Base-by-base conservation (phyloP, 2,797 vertebrate species). In the Myotis findleyi region DNA sequence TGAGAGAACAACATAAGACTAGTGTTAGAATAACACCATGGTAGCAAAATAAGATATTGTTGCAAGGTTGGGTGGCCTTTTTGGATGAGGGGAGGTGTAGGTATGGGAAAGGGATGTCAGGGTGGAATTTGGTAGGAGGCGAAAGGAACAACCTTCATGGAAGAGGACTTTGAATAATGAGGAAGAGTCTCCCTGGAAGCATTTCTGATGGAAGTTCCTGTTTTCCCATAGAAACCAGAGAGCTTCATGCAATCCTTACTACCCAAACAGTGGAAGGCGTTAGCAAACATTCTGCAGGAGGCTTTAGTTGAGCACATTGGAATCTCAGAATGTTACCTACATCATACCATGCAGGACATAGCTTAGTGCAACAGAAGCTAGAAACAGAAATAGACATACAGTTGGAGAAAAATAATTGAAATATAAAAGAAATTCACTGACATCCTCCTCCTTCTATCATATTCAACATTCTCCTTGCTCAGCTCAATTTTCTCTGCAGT, bases 371-470 rank as follows among this genome's bases (percentile, higher is more conserved):
- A 55, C 36, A 84, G 41, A 91, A 84, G 20, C 55, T 21, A 76
- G 83, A 91, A 79, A 41, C 47, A 77, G 33, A 85, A 79, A 89
- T 73, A 94, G 69, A 77, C 36, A 62, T 55, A 16, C 9, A 96
- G 27, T 62, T 88, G 33, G 9, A 89, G 51, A 36, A 93, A 84
- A 93, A 72, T 83, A 92, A 73, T 51, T 64, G 49, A 95, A 79
- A 33, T 41, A 36, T 47, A 44, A 71, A 71, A 64, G 47, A 79
- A 59, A 72, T 57, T 3, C 14, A 13, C 33, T 44, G 66, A 55
- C 12, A 94, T 27, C 25, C 17, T 87, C 44, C 30, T 76, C 30
- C 30, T 89, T 57, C 64, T 44, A 14, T 27, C 44, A 44, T 10
- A 64, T 89, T 55, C n/a, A 51, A 72, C 21, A 53, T 69, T 93